phyloP scores from a whole-genome alignment of 2,797 vertebrate species.

The Nyctalus aviator region DNA sequence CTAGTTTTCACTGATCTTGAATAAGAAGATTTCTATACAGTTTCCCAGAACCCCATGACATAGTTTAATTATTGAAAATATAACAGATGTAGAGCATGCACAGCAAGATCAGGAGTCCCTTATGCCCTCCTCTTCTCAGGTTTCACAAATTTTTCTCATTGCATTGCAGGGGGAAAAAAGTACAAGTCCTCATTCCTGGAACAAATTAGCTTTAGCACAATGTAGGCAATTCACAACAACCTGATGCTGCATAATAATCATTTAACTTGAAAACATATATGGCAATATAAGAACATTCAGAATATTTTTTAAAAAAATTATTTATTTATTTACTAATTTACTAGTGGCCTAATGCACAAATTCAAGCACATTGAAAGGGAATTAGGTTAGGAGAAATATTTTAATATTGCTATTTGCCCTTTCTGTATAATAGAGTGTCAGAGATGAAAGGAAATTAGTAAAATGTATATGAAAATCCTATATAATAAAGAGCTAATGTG shows the following conservation, averaged over 20 bases:
- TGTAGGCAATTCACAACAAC: background rate
- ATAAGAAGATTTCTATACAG: slow-evolving; percentile 37
- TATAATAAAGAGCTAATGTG: no score
- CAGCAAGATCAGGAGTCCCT: background rate
- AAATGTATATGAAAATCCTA: no score
- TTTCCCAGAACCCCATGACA: background rate
- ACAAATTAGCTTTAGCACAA: slow-evolving; percentile 17
- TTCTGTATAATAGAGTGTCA: no score
- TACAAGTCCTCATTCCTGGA: background rate
- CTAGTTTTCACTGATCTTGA: slow-evolving; percentile 27
- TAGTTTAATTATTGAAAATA: slow-evolving; percentile 62
- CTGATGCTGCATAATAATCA: background rate
- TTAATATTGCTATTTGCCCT: no score
- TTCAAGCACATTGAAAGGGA: no score
- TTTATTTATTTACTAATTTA: no score
- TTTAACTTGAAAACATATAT: background rate
- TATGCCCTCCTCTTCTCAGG: background rate
- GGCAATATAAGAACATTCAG: slow-evolving; percentile 8
- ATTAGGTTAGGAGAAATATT: no score
- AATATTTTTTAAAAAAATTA: background rate
- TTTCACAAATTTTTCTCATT: background rate
- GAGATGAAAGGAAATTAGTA: no score
- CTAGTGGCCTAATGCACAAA: no score
- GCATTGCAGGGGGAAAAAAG: background rate
- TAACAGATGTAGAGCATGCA: background rate